Percentiles rank a stretch among this genome's conserved stretches.
These are phyloP conservation scores for Eupithecia dodoneata DNA, from an alignment of 2,888 invertebrate genomes.

Conservation along the genomic window DNA sequence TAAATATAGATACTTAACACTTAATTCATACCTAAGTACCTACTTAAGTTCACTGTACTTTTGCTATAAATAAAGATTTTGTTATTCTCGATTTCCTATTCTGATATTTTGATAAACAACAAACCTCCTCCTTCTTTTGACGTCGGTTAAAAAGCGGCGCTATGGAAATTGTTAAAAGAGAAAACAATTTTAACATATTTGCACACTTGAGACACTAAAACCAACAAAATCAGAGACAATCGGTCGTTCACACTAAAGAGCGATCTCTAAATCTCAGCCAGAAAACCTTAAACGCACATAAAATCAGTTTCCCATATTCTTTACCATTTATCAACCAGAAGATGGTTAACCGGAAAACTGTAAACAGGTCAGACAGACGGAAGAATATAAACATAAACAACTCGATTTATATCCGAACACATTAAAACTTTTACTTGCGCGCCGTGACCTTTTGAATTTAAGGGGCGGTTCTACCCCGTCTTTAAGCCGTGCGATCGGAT, in stretches of 20 bases:
- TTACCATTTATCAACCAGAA: not conserved
- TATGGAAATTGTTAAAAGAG: too few relatives aligned
- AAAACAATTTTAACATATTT: too few relatives aligned
- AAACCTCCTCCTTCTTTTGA: too few relatives aligned
- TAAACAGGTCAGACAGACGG: conserved; percentile 46
- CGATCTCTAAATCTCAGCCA: not conserved
- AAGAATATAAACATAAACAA: conserved; percentile 72
- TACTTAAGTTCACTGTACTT: too few relatives aligned
- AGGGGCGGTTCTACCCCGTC: conserved; percentile 44
- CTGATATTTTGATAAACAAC: too few relatives aligned
- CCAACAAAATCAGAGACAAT: not conserved
- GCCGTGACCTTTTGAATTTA: conserved; percentile 58
- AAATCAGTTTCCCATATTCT: not conserved
- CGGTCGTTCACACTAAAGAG: not conserved
- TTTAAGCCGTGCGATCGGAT: not conserved
- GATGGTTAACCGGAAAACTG: not conserved
- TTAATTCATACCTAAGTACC: too few relatives aligned
- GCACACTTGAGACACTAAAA: too few relatives aligned
- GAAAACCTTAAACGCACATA: not conserved
- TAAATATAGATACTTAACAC: too few relatives aligned
- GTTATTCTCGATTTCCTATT: too few relatives aligned
- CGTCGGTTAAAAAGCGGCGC: too few relatives aligned
- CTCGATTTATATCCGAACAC: conserved; percentile 73
- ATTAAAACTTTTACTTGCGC: conserved; percentile 69
- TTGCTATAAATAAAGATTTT: too few relatives aligned